A percentile compares a stretch with the other conserved stretches of the same genome.
These are phyloP conservation scores for rat (Rattus norvegicus) DNA, from an alignment of 2,113 vertebrate genomes.

Conservation along the genomic window GRCr8 NC_086019.1:137509501-137510000, in stretches of 20 bases:
- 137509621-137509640: neutral
- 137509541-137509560: neutral
- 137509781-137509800: neutral
- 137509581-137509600: slow-evolving; percentile 60
- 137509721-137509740: neutral
- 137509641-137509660: neutral
- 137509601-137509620: slow-evolving; percentile 46
- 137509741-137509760: neutral
- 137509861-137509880: neutral
- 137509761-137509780: neutral
- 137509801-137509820: neutral
- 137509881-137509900: slow-evolving; percentile 2
- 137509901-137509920: neutral
- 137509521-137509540: neutral
- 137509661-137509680: neutral
- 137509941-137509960: neutral
- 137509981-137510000: slow-evolving; percentile 22
- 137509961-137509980: neutral
- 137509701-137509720: neutral
- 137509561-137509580: slow-evolving; percentile 34
- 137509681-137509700: neutral
- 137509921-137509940: neutral
- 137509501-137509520: neutral
- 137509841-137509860: neutral
- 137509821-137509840: neutral